Conservation (phyloP, 2,797 vertebrate species). For the Trachurus trachurus region DNA sequence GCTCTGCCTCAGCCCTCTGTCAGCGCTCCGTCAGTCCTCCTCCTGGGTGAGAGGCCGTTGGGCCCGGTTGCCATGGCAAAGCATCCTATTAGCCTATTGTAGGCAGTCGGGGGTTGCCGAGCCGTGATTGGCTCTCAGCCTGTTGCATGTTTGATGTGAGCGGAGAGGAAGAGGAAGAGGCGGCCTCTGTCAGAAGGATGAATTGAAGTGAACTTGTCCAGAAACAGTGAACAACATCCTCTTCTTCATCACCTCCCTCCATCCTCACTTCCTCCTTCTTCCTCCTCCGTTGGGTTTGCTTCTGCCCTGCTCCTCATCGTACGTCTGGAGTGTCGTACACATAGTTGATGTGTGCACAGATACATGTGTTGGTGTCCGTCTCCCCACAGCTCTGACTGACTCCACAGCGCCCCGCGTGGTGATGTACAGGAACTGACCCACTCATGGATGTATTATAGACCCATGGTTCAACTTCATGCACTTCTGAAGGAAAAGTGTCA, state of each 20-base stretch:
- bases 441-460: too few relatives aligned
- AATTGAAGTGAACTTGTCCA: too few relatives aligned
- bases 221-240: too few relatives aligned
- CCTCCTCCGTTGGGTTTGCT: not conserved
- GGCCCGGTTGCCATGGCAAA: constrained; percentile 45
- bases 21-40: not conserved
- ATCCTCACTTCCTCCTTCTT: not conserved
- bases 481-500: too few relatives aligned
- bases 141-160: not conserved
- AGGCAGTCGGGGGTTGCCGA: constrained; percentile 37
- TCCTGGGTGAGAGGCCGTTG: constrained; percentile 26
- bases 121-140: constrained; percentile 7
- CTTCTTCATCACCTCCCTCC: too few relatives aligned
- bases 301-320: too few relatives aligned
- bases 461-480: too few relatives aligned
- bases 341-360: not conserved
- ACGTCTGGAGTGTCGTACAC: too few relatives aligned
- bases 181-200: not conserved
- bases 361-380: not conserved
- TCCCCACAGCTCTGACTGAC: not conserved
- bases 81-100: constrained; percentile 57
- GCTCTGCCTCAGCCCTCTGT: not conserved
- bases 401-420: constrained; percentile 20
- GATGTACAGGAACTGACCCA: constrained; percentile 1
- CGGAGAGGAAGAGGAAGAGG: not conserved